Evolutionary conservation across 2,888 invertebrate genomes (phyloP), one percentile per base, ranked within the genome.

Genomic region (Tetramorium bicarinatum): DNA sequence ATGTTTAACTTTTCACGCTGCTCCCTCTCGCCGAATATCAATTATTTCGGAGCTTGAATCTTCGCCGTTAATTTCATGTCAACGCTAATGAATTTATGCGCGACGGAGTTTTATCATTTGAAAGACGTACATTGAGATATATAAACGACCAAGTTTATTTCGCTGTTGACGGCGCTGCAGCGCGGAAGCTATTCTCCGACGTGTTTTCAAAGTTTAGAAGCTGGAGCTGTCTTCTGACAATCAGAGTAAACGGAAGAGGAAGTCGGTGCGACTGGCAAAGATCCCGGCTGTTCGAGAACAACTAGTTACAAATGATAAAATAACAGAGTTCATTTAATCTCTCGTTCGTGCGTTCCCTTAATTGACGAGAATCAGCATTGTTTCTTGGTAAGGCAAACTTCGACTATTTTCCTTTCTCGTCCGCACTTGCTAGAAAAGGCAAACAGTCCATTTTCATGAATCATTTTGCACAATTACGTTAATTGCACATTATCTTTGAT

Each of bases 231-330:
- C 67, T 59, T 83, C 67, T 69, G 67, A 82, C 69, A 81, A 83
- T 62, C 62, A 64, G 64, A 83, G 62, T 71, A 81, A 83, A 72
- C 81, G 83, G 71, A 71, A 59, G 79, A 59, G 44, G 59, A 44
- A 56, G 82, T 54, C 49, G 49, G 61, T 21, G 44, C 82, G 61
- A 59, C 66, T 1, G 77, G 47, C 56, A 54, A 56, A 54, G 66
- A 44, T 44, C 62, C 15, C 21, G 54, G 44, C 56, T 64, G 47
- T 72, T 84, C 38, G 62, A 62, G 62, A 81, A 81, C 75, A 84
- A 75, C 64, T 54, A 87, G 80, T 87, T 81, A 66, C 87, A 83
- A 83, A 86, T 87, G 87, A 86, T 83, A 79, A 83, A 86, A 86
- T 86, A 87, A 87, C 80, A 86, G 71, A 85, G 66, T 71, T 86